A percentile compares a stretch with the other conserved stretches of the same genome.
Conservation (phyloP, 2,888 invertebrate species). For the Drosophila paramelanica region DNA sequence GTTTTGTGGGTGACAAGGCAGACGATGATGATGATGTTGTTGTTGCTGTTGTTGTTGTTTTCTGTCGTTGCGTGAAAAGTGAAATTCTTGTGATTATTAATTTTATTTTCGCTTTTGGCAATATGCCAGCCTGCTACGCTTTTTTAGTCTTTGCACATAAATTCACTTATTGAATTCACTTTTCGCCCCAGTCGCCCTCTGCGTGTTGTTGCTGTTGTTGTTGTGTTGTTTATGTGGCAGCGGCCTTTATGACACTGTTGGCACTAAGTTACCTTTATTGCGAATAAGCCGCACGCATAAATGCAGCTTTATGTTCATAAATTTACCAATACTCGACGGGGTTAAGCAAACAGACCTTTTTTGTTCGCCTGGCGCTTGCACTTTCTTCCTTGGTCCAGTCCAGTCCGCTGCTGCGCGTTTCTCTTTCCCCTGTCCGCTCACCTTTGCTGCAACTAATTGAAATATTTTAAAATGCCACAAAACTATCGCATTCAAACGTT, state of each 20-base stretch:
- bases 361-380: constrained; percentile 51
- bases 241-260: constrained; percentile 78
- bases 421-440: constrained; percentile 4
- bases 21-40: constrained; percentile 38
- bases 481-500: constrained; percentile 68
- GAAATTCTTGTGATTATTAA: constrained; percentile 81
- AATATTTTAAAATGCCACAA: constrained; percentile 69
- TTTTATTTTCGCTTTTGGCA: constrained; percentile 79
- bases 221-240: constrained; percentile 66
- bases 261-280: constrained; percentile 81
- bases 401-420: neutral
- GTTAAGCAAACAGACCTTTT: constrained; percentile 69
- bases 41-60: constrained; percentile 46
- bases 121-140: constrained; percentile 61
- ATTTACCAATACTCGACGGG: constrained; percentile 71
- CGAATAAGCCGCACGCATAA: constrained; percentile 80
- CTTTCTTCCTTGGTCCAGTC: constrained; percentile 56
- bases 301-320: constrained; percentile 79
- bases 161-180: constrained; percentile 67
- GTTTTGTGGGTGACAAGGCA: constrained; percentile 76
- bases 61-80: constrained; percentile 76
- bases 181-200: constrained; percentile 19
- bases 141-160: constrained; percentile 59
- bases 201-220: constrained; percentile 14
- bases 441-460: constrained; percentile 66